A percentile compares a stretch with the other conserved stretches of the same genome.
Evolutionary conservation across 2,888 invertebrate genomes (phyloP).

Genomic region (Anaspis maculata): DNA sequence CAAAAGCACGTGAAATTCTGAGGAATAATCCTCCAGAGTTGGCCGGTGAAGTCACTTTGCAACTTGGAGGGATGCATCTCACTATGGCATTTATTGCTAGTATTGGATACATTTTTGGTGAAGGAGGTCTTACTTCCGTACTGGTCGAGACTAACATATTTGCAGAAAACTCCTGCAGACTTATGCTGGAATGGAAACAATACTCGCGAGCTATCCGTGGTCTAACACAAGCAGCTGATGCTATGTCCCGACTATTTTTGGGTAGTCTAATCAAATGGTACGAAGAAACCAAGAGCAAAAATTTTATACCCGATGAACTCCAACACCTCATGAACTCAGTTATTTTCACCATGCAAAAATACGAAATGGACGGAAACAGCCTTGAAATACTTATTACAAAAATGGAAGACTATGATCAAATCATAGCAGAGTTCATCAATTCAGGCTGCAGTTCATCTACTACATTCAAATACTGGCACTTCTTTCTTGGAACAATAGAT

Average conservation of each 20-base stretch:
- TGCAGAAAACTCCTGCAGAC: conserved; percentile 5
- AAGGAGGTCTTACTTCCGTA: background rate
- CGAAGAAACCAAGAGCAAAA: too few species aligned
- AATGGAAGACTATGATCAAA: too few species aligned
- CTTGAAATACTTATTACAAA: background rate
- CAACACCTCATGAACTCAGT: background rate
- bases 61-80: background rate
- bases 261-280: background rate
- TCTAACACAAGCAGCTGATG: conserved; percentile 11
- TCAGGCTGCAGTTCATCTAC: background rate
- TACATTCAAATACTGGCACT: conserved; percentile 8
- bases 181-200: conserved; percentile 12
- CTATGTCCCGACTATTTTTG: conserved; percentile 6
- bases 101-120: background rate
- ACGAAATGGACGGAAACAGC: background rate
- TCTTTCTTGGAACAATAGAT: conserved; percentile 9
- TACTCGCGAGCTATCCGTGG: conserved; percentile 10
- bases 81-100: background rate
- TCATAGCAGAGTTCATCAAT: background rate
- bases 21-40: conserved; percentile 11
- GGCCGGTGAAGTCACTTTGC: background rate
- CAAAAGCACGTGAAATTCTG: conserved; percentile 10
- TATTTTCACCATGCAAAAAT: background rate
- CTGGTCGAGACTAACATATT: background rate
- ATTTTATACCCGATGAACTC: too few species aligned